A percentile compares a stretch with the other conserved stretches of the same genome.
These are phyloP conservation scores for Cryptoprocta ferox DNA, from an alignment of 2,797 vertebrate species.

Conservation along the genomic window DNA sequence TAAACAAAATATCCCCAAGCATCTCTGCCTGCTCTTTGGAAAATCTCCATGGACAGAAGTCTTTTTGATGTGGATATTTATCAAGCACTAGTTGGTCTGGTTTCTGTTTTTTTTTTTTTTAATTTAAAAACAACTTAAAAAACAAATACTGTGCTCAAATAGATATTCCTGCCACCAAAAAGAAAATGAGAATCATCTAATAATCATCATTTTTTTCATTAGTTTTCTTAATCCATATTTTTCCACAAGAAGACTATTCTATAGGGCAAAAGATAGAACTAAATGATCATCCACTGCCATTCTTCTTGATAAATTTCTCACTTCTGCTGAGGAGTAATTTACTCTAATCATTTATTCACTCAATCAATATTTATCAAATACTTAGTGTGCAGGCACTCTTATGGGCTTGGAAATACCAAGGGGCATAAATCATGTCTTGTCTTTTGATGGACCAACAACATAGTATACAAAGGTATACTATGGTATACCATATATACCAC, in stretches of 20 bases:
- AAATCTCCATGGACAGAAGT: slow-evolving; percentile 52
- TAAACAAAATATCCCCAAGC: slow-evolving; percentile 25
- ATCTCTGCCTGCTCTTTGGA: slow-evolving; percentile 64
- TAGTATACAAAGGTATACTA: not conserved
- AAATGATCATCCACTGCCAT: not conserved
- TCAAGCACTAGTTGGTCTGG: slow-evolving; percentile 39
- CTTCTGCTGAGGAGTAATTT: not conserved
- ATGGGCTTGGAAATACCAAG: not conserved
- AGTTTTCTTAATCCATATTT: slow-evolving; percentile 39
- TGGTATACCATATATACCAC: too few species aligned
- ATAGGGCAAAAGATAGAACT: not conserved
- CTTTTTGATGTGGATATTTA: slow-evolving; percentile 72
- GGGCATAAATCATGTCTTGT: not conserved
- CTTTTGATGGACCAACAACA: not conserved
- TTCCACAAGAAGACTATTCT: not conserved
- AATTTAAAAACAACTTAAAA: slow-evolving; percentile 63
- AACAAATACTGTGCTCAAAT: slow-evolving; percentile 35
- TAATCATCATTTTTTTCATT: not conserved
- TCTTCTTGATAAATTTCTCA: slow-evolving; percentile 11
- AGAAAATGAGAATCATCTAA: slow-evolving; percentile 55
- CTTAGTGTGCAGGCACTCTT: not conserved
- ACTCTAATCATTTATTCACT: not conserved
- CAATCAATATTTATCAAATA: not conserved
- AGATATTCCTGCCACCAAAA: slow-evolving; percentile 21
- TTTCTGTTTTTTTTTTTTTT: slow-evolving; percentile 47